Base-by-base conservation (phyloP, 2,113 vertebrate genomes). In the Lampris megalopsis region DNA sequence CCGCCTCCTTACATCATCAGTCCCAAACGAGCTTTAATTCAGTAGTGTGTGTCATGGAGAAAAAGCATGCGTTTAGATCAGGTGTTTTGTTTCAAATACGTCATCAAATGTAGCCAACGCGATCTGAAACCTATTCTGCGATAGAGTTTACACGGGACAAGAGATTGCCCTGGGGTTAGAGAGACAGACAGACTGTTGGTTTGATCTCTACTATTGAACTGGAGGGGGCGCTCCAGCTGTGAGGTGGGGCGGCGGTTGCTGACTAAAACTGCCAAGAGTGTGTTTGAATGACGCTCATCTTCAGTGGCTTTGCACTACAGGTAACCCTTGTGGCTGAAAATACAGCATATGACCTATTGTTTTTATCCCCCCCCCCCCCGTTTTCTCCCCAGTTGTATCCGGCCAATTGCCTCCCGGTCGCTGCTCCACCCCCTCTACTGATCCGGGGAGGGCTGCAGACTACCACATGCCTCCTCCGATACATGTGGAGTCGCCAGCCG, bases 1-100 rank as follows among this genome's bases (percentile, higher is more conserved):
- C 87, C 77, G 68, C 82, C 65, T 65, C 45, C 68, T 90, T 89
- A 73, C 84, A 86, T 88, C 87, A 89, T 84, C 68, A 37, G 11
- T 71, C 65, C 24, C 61, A 73, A 75, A 65, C 77, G 37, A 81
- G 81, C 77, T 77, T 73, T 49, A 86, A 78, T 82, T 86, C 73
- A 70, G 40, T 62, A 1, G 47, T 49, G 63, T 56, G 73, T 41
- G 57, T 76, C 77, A 72, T 75, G 41, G 74, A 78, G 71, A 68
- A 71, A 77, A 86, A 40, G 10, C 35, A 62, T 24, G 24, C 47
- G 64, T 65, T 64, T 67, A 58, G 9, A n/a, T 65, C 40, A 37
- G 40, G 37, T 66, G 41, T 73, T 68, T 41, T 11, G n/a, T 52
- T 35, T 38, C 50, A 65, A 52, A 45, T 35, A 24, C 24, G 36